phyloP scores from a whole-genome alignment of 2,888 invertebrate species.

The Athripsodes cinereus region DNA sequence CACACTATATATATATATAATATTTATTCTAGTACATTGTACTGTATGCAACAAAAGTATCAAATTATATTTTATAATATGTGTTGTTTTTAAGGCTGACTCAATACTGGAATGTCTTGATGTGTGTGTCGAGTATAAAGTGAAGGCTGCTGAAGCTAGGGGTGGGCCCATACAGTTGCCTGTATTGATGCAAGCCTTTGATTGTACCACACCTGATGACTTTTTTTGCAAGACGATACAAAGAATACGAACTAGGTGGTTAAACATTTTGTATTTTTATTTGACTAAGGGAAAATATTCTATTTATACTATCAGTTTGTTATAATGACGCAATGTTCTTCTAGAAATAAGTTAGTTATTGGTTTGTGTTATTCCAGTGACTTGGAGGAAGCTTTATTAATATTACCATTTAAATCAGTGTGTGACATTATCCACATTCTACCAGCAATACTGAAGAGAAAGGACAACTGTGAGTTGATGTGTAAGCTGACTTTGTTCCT shows the following conservation, averaged over 20 bases:
- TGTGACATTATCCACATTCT: constrained; percentile 70
- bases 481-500: constrained; percentile 72
- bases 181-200: constrained; percentile 75
- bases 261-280: too few relatives aligned
- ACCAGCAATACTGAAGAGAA: constrained; percentile 59
- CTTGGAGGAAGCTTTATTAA: constrained; percentile 80
- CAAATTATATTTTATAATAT: neutral
- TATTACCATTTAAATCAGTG: constrained; percentile 78
- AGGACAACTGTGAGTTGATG: constrained; percentile 70
- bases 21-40: too few relatives aligned
- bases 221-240: constrained; percentile 76
- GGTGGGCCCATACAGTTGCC: constrained; percentile 52
- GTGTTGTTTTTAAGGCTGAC: constrained; percentile 61
- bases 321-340: too few relatives aligned
- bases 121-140: constrained; percentile 58
- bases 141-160: constrained; percentile 51
- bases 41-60: too few relatives aligned
- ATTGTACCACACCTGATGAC: constrained; percentile 65
- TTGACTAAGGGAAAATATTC: too few relatives aligned
- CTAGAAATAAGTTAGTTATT: too few relatives aligned
- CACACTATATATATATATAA: too few relatives aligned
- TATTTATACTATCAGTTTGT: too few relatives aligned
- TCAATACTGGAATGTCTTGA: constrained; percentile 87
- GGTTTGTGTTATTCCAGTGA: constrained; percentile 62
- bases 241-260: constrained; percentile 78